phyloP scores from a whole-genome alignment of 2,797 vertebrate genomes.

The Balearica regulorum region DNA sequence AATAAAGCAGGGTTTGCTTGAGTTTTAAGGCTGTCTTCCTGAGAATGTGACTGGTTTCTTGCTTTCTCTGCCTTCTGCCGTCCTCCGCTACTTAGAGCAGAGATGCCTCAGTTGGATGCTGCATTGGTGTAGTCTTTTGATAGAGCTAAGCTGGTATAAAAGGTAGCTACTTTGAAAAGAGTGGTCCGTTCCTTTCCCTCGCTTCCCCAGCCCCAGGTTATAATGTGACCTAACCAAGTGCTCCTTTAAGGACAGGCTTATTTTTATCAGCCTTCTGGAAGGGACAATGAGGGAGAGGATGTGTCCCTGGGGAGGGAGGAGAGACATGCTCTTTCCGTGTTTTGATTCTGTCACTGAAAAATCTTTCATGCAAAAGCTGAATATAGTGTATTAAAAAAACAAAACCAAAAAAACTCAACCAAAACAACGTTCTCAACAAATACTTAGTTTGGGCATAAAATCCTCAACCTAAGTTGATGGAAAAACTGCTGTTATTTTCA shows the following conservation, averaged over 20 bases:
- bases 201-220: neutral
- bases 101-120: neutral
- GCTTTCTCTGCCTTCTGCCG: neutral
- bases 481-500: neutral
- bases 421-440: neutral
- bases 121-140: neutral
- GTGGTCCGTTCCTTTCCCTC: neutral
- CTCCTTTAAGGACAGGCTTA: neutral
- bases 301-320: neutral
- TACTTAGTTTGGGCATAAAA: neutral
- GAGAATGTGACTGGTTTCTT: neutral
- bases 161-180: neutral
- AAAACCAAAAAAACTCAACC: too few species aligned
- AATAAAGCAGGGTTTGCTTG: neutral
- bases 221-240: neutral
- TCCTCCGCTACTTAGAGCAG: neutral
- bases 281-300: neutral
- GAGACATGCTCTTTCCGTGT: neutral
- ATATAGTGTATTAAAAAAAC: neutral
- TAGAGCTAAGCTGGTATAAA: neutral
- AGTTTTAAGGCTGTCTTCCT: neutral
- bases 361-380: neutral
- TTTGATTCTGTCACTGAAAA: neutral
- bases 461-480: neutral
- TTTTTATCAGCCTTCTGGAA: neutral